These are phyloP conservation scores for Pogonomyrmex californicus DNA, from an alignment of 1,140 invertebrate genomes.

Conservation along the genomic window DNA sequence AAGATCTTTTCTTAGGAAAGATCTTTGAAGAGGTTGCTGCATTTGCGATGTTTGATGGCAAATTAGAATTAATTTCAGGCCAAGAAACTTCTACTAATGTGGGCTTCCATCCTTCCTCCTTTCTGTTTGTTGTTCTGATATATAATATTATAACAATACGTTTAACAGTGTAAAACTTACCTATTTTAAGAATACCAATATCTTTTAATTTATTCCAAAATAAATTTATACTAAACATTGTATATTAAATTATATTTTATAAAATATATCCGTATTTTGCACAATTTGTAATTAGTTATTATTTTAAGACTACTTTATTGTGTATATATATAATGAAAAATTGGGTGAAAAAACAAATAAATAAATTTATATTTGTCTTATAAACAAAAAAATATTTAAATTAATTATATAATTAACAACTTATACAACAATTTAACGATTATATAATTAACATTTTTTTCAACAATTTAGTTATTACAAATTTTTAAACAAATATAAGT, in stretches of 20 bases:
- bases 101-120: background rate
- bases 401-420: background rate
- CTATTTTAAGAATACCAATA: background rate
- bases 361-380: background rate
- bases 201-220: background rate
- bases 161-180: constrained; percentile 11
- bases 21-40: background rate
- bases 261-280: background rate
- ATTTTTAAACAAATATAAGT: background rate
- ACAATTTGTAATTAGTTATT: background rate
- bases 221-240: background rate
- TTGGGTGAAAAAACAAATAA: background rate
- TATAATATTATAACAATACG: background rate
- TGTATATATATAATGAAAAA: background rate
- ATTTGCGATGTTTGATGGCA: background rate
- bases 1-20: constrained; percentile 2
- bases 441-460: background rate
- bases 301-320: background rate
- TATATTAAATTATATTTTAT: background rate
- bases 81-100: constrained; percentile 75
- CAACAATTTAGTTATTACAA: background rate
- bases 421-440: too few species aligned
- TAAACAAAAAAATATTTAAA: background rate
- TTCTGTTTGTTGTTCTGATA: constrained; percentile 19
- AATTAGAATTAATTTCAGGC: constrained; percentile 67